Base-by-base conservation (phyloP, 2,113 vertebrate genomes). In the Laticauda laticaudata region DNA sequence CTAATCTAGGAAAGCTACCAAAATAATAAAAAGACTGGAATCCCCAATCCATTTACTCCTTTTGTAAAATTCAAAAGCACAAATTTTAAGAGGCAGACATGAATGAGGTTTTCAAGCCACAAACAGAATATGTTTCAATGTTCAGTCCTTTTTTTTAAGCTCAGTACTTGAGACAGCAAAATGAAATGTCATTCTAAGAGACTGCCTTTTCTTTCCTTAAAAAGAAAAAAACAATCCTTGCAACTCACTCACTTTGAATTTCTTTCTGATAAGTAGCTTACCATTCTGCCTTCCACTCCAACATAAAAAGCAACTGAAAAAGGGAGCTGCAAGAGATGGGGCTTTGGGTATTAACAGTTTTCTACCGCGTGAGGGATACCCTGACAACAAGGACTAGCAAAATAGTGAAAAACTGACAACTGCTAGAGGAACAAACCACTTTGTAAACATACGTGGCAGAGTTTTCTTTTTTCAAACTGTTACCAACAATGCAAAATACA, bases 401-500 rank as follows among this genome's bases (percentile, higher is more conserved):
- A 96, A 85, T 1, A 23, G 95, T 18, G 57, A 24, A 56, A 92
- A 93, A 29, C 88, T 87, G 88, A 69, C 92, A 96, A 93, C 94
- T 95, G 95, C 91, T 94, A 96, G 93, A 96, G 91, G 95, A 96
- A 95, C 95, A 96, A 93, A 97, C 96, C 92, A 97, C 57, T 85
- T 96, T 97, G 96, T 97, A 97, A 95, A 97, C 95, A 94, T 92
- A 96, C 88, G 93, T 87, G 96, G 94, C 96, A 96, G 96, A 94
- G 23, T 53, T 61, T 69, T 64, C 12, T 24, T 15, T 14, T 69
- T 95, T 94, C 94, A 93, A 69, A 94, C 91, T 96, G 92, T 95
- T 96, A 97, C 94, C 95, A 96, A 97, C 96, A 96, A 97, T 94
- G 96, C 90, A 96, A 97, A 97, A 96, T 97, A 97, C 64, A 96